Conservation (phyloP, 2,113 vertebrate species). For the Gracilinanus agilis region DNA sequence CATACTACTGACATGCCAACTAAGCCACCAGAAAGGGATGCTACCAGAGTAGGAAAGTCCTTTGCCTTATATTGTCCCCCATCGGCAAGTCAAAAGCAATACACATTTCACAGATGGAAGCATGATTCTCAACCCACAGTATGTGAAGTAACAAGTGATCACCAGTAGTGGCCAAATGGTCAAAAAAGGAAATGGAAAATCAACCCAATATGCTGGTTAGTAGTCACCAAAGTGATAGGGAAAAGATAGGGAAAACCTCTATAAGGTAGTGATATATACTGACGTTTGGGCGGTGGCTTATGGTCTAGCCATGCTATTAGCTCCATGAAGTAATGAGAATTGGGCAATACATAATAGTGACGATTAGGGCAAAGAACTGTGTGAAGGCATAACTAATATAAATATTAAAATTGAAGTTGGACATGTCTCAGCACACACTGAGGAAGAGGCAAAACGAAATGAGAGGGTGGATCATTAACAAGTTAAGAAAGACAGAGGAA, state of each 20-base stretch:
- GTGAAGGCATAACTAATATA: background rate
- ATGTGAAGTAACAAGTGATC: background rate
- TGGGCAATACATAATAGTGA: background rate
- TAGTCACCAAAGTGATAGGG: background rate
- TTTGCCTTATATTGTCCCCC: too few relatives aligned
- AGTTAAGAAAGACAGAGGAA: background rate
- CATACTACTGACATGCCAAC: background rate
- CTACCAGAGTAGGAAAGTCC: background rate
- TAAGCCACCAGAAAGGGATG: background rate
- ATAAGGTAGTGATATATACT: background rate
- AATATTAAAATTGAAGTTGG: background rate
- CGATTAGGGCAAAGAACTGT: background rate
- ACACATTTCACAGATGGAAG: background rate
- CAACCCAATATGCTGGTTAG: background rate
- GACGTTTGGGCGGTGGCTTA: background rate
- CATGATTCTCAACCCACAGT: background rate
- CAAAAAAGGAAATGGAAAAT: background rate
- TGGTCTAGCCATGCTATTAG: background rate
- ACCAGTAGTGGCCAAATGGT: background rate
- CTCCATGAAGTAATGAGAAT: background rate
- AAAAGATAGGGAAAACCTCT: background rate
- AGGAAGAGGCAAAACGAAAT: background rate
- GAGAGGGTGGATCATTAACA: background rate
- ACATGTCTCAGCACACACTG: background rate
- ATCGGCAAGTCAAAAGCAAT: background rate